These are phyloP conservation scores for Danio albolineatus DNA, from an alignment of 2,797 vertebrate species.

Conservation along the genomic window DNA sequence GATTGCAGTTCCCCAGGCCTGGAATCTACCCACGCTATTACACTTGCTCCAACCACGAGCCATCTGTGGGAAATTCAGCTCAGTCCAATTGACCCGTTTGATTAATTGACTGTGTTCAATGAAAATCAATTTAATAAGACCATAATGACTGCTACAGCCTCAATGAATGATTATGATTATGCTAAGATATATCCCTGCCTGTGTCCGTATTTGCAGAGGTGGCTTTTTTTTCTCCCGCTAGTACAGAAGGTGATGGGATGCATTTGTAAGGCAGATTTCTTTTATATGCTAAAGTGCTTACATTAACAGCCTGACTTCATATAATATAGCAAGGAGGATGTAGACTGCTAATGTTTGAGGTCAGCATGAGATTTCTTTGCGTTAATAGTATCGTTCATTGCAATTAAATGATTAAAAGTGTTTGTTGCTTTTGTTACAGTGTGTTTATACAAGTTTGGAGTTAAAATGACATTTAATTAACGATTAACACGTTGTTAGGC, in stretches of 20 bases:
- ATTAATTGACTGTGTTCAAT: conserved; percentile 55
- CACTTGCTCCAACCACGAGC: conserved; percentile 31
- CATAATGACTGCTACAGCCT: conserved; percentile 31
- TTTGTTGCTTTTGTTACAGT: too few species aligned
- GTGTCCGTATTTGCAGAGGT: conserved; percentile 14
- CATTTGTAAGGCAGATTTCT: background rate
- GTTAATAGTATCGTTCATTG: too few species aligned
- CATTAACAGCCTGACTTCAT: too few species aligned
- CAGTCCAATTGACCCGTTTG: conserved; percentile 52
- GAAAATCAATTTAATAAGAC: conserved; percentile 49
- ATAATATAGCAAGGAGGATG: too few species aligned
- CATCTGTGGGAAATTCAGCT: conserved; percentile 51
- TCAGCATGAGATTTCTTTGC: too few species aligned
- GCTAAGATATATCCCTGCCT: conserved; percentile 39
- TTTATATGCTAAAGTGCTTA: background rate
- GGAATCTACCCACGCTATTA: background rate
- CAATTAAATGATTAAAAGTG: too few species aligned
- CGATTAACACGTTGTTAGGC: too few species aligned
- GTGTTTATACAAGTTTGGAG: too few species aligned
- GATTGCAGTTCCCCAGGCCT: conserved; percentile 18
- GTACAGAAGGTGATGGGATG: background rate
- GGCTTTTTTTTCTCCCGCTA: background rate
- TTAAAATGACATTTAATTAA: too few species aligned
- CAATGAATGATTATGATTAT: conserved; percentile 38
- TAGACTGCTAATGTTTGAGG: too few species aligned